Evolutionary conservation across 2,888 invertebrate genomes (phyloP), one percentile per base, ranked within the genome.

Genomic region (Polydrusus cervinus): DNA sequence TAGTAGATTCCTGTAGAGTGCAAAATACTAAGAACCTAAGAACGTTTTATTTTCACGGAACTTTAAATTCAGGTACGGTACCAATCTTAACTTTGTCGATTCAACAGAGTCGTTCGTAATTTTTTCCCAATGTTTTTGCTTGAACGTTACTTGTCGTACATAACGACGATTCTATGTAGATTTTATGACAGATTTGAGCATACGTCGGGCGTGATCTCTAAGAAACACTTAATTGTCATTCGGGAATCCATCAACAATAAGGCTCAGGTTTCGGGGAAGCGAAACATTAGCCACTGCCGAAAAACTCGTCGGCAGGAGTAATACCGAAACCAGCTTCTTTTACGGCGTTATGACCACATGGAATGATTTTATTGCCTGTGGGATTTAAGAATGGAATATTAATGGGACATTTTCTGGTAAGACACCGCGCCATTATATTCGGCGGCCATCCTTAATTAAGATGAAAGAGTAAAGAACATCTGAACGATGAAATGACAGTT

Each of bases 201-300:
- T 71, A 20, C 43, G 61, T 55, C 14, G 78, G 75, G 79, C 80
- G 82, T 80, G 82, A 82, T 80, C 82, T 84, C 83, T 80, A 79
- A 81, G 83, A 84, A 84, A 80, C 82, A 83, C 78, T 83, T 83
- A 83, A 83, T 84, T 84, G 82, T 83, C 83, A 84, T 83, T 84
- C 83, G 83, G 83, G 83, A 83, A 71, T 75, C 64, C 75, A 30
- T 68, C 75, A 61, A 25, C 66, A 49, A 53, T 60, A 70, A 65
- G 75, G 40, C 25, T 60, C 16, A 14, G 51, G 51, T 66, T 75
- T 75, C 75, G 75, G 75, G 64, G 75, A 75, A 75, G 71, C 45
- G 16, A 30, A 62, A 68, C 75, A 71, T 75, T 75, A 75, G 71
- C 61, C 75, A 75, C 67, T 43, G 13, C 71, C 75, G 75, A 75